Evolutionary conservation across 92 coral and sea anemone genomes (phyloP).

Genomic region (Scolanthus callimorphus): DNA sequence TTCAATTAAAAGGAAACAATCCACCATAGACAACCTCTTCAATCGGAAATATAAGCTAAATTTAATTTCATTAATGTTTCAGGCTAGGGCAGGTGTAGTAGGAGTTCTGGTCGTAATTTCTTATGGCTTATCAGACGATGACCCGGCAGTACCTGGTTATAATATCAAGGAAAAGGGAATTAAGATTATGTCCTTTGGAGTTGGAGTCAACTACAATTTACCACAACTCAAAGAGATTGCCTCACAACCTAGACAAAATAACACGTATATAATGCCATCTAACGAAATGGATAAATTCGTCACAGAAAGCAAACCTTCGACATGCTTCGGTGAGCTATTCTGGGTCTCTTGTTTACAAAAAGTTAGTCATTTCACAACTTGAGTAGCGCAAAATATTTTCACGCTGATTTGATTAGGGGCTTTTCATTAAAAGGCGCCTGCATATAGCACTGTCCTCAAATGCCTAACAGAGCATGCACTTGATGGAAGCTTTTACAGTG

Average conservation of each 20-base stretch:
- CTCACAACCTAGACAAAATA: constrained; percentile 14
- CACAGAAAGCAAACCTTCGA: not conserved
- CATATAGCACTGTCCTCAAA: too few species aligned
- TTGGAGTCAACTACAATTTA: constrained; percentile 13
- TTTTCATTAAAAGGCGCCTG: too few species aligned
- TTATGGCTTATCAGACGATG: constrained; percentile 23
- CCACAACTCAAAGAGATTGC: constrained; percentile 21
- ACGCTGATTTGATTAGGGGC: too few species aligned
- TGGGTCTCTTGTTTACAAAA: too few species aligned
- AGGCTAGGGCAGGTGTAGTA: not conserved
- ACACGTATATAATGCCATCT: not conserved
- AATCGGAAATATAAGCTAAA: too few species aligned
- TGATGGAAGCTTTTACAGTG: too few species aligned
- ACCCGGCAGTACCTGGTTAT: constrained; percentile 8
- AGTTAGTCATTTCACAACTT: too few species aligned
- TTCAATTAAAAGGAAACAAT: too few species aligned
- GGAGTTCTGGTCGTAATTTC: constrained; percentile 16
- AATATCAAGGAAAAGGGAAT: constrained; percentile 1
- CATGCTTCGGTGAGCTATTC: not conserved
- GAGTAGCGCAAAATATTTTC: too few species aligned
- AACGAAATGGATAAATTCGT: not conserved
- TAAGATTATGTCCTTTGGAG: constrained; percentile 11
- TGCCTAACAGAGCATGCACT: too few species aligned
- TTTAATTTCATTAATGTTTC: too few species aligned
- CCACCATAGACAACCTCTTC: too few species aligned